These are phyloP conservation scores for Synanthedon vespiformis DNA, from an alignment of 2,888 invertebrate genomes.

Conservation along the genomic window DNA sequence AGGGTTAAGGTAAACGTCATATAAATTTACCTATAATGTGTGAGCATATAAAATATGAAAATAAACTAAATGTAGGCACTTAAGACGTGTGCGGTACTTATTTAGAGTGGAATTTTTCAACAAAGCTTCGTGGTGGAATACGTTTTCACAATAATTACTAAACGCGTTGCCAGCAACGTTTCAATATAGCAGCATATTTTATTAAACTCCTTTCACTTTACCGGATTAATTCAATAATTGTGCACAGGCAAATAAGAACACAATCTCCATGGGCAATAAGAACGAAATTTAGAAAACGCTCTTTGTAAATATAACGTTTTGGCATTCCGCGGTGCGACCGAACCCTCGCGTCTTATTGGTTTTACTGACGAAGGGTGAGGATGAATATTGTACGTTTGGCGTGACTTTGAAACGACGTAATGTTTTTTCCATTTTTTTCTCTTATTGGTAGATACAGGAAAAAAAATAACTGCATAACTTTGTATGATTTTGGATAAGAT, in stretches of 20 bases:
- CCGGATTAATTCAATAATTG: conserved; percentile 21
- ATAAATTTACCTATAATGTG: too few relatives aligned
- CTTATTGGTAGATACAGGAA: too few relatives aligned
- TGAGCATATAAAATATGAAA: too few relatives aligned
- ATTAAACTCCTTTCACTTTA: conserved; percentile 37
- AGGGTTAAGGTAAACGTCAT: too few relatives aligned
- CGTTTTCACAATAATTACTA: not conserved
- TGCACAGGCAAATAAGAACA: conserved; percentile 11
- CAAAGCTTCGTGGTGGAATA: too few relatives aligned
- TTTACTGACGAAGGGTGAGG: conserved; percentile 56
- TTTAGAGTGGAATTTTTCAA: too few relatives aligned
- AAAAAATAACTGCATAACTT: too few relatives aligned
- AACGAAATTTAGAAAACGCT: conserved; percentile 15
- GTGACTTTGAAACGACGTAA: conserved; percentile 48
- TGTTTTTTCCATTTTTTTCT: not conserved
- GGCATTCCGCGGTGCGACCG: conserved; percentile 24
- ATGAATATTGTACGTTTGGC: conserved; percentile 27
- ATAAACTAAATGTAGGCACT: too few relatives aligned
- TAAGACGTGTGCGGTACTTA: too few relatives aligned
- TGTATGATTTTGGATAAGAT: too few relatives aligned
- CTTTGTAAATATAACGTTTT: conserved; percentile 43
- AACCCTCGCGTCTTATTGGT: conserved; percentile 66
- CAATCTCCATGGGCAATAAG: conserved; percentile 9
- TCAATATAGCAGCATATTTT: conserved; percentile 34
- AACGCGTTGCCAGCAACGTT: not conserved